Conservation (phyloP, 2,888 invertebrate species). For the Luperina nickerlii region DNA sequence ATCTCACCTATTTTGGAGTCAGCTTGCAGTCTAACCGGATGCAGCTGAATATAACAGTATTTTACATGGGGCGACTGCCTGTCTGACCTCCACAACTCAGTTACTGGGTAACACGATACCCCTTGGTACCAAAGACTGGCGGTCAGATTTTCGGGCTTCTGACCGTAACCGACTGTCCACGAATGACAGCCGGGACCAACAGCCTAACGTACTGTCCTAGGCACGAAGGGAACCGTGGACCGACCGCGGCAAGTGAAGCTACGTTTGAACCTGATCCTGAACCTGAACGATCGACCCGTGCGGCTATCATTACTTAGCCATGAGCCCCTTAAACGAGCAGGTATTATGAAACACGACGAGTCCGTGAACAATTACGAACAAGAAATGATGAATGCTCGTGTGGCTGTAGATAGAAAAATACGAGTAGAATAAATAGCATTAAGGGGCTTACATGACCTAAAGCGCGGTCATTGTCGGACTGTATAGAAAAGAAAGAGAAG, state of each 20-base stretch:
- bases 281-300: neutral
- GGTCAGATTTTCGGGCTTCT: too few species aligned
- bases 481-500: too few species aligned
- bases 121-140: too few species aligned
- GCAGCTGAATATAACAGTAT: too few species aligned
- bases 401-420: slow-evolving; percentile 19
- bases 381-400: slow-evolving; percentile 48
- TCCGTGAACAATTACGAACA: slow-evolving; percentile 16
- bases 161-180: too few species aligned
- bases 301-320: neutral
- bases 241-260: neutral
- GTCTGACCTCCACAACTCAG: too few species aligned
- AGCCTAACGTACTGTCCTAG: neutral
- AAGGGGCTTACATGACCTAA: too few species aligned
- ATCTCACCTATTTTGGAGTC: too few species aligned
- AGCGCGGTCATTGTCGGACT: too few species aligned
- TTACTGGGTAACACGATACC: too few species aligned
- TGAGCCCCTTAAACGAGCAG: neutral
- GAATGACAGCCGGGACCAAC: neutral
- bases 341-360: slow-evolving; percentile 3
- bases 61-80: too few species aligned
- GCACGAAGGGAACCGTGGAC: neutral
- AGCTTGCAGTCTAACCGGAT: too few species aligned
- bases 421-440: slow-evolving; percentile 34
- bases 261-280: neutral